A percentile compares a stretch with the other conserved stretches of the same genome.
phyloP scores from a whole-genome alignment of 2,113 vertebrate species.

The Oceanodroma tethys region DNA sequence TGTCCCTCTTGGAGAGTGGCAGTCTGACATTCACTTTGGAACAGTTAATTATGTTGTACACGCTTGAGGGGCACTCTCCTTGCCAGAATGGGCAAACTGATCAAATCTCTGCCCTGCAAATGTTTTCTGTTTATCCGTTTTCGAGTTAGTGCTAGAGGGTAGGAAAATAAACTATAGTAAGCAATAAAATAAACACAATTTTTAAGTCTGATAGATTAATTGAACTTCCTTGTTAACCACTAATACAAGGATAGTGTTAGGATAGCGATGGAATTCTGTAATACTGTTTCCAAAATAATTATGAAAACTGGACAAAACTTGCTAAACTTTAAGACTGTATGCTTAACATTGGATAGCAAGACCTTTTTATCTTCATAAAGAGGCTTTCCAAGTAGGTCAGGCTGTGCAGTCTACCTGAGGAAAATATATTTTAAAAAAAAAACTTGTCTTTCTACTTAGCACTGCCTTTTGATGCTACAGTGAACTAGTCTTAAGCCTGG shows the following conservation, averaged over 20 bases:
- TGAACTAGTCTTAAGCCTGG: not conserved
- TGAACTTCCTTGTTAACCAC: not conserved
- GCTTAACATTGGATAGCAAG: not conserved
- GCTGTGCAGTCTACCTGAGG: not conserved
- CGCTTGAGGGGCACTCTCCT: not conserved
- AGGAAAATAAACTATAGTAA: not conserved
- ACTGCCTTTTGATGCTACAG: constrained; percentile 12
- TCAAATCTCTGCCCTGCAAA: not conserved
- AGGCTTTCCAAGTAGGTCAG: not conserved
- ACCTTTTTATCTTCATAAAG: not conserved
- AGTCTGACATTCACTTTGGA: not conserved
- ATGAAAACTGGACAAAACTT: not conserved
- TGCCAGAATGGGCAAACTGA: not conserved
- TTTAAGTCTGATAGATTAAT: not conserved
- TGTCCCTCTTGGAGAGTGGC: not conserved
- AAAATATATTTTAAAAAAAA: not conserved
- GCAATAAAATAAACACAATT: not conserved
- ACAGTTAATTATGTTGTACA: not conserved
- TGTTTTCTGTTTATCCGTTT: not conserved
- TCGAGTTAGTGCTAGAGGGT: not conserved
- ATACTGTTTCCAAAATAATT: not conserved
- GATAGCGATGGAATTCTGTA: not conserved
- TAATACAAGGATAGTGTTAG: not conserved
- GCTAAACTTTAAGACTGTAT: not conserved
- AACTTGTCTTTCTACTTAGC: not conserved